Conservation (phyloP, 2,113 vertebrate species). For the Pygoscelis antarcticus region DNA sequence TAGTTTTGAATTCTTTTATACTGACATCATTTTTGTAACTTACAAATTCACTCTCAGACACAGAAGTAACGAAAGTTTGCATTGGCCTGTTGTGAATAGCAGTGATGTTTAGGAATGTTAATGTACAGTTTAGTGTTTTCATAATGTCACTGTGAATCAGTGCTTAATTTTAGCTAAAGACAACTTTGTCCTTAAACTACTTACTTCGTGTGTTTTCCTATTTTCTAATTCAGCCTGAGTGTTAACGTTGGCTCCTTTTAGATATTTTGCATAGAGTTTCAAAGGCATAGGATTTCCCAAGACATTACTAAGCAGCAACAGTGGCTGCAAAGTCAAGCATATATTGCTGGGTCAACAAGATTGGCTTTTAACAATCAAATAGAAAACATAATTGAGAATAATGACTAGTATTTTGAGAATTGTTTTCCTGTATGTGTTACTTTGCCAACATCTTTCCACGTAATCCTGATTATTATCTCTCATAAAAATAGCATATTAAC, state of each 20-base stretch:
- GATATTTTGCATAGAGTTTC: constrained; percentile 1
- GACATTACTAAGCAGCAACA: constrained; percentile 22
- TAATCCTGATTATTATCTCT: not conserved
- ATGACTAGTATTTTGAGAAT: constrained; percentile 4
- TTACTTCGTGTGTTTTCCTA: constrained; percentile 18
- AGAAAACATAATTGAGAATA: constrained; percentile 35
- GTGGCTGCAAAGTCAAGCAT: constrained; percentile 24
- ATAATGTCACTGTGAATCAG: constrained; percentile 44
- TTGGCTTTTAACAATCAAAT: constrained; percentile 17
- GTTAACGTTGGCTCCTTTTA: constrained; percentile 31
- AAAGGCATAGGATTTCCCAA: constrained; percentile 47
- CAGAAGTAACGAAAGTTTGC: constrained; percentile 51
- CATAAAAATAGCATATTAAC: not conserved
- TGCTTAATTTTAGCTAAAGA: constrained; percentile 45
- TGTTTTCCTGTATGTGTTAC: not conserved
- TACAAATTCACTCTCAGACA: constrained; percentile 34
- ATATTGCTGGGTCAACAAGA: constrained; percentile 40
- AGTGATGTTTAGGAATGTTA: constrained; percentile 49
- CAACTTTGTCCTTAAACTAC: constrained; percentile 54
- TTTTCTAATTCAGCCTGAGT: constrained; percentile 54
- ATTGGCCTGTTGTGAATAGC: constrained; percentile 59
- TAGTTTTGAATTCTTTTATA: constrained; percentile 58
- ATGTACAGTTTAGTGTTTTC: constrained; percentile 50
- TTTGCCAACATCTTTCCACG: not conserved
- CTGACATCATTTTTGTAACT: constrained; percentile 62